Conservation (phyloP, 2,888 invertebrate species). For the Andrena haemorrhoa region DNA sequence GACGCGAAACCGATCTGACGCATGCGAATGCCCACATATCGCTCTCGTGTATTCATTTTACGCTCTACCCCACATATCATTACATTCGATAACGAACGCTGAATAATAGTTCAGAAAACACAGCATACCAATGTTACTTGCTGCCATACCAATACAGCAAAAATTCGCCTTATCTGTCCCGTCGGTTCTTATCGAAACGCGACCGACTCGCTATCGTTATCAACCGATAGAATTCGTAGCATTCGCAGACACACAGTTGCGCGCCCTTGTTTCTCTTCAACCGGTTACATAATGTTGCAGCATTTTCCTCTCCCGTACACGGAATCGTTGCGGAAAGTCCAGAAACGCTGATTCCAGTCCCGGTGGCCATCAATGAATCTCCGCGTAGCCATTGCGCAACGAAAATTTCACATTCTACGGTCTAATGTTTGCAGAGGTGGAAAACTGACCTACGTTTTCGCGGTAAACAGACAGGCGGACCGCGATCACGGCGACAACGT, state of each 20-base stretch:
- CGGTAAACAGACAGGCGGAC: conserved; percentile 57
- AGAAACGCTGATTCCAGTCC: neutral
- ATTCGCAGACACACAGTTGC: conserved; percentile 26
- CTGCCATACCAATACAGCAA: conserved; percentile 8
- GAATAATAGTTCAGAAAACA: conserved; percentile 5
- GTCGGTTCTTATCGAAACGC: conserved; percentile 30
- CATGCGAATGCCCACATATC: neutral
- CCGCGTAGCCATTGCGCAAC: conserved; percentile 59
- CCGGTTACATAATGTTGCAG: conserved; percentile 22
- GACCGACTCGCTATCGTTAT: conserved; percentile 44
- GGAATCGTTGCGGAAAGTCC: neutral
- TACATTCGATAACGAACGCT: neutral
- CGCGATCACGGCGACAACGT: conserved; percentile 30
- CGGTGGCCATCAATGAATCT: conserved; percentile 21
- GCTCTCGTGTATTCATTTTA: neutral
- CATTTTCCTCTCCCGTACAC: no score
- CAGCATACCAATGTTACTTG: conserved; percentile 25
- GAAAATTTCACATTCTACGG: conserved; percentile 42
- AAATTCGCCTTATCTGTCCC: conserved; percentile 44
- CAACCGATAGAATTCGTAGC: conserved; percentile 27
- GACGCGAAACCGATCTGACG: no score
- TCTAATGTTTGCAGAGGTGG: conserved; percentile 24
- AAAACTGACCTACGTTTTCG: conserved; percentile 72
- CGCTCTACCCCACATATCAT: neutral
- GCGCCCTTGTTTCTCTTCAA: conserved; percentile 39